These are phyloP conservation scores for Xestia sexstrigata DNA, from an alignment of 2,888 invertebrate species.

Conservation along the genomic window DNA sequence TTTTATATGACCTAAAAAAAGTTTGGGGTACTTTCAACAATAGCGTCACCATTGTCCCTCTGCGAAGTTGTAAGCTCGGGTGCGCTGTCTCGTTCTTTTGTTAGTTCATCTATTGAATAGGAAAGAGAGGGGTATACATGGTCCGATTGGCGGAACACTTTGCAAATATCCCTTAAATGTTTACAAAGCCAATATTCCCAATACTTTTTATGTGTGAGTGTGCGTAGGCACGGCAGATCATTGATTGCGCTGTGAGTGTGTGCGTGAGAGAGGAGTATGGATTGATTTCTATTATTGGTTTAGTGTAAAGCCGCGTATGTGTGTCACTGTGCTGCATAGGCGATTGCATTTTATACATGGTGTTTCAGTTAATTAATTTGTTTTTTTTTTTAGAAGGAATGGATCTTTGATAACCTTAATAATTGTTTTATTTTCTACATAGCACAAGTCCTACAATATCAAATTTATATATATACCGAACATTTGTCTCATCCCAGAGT, in stretches of 20 bases:
- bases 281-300: conserved; percentile 91
- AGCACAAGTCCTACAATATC: not conserved
- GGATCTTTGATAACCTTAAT: not conserved
- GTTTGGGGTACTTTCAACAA: conserved; percentile 90
- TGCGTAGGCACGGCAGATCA: conserved; percentile 75
- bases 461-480: not conserved
- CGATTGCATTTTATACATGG: conserved; percentile 79
- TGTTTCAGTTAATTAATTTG: conserved; percentile 50
- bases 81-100: conserved; percentile 77
- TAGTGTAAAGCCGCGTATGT: conserved; percentile 90
- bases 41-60: conserved; percentile 89
- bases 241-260: conserved; percentile 81
- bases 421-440: not conserved
- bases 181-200: conserved; percentile 89
- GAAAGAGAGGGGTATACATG: conserved; percentile 78
- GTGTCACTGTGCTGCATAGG: conserved; percentile 88
- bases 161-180: conserved; percentile 89
- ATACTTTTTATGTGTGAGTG: conserved; percentile 81
- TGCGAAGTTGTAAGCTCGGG: conserved; percentile 85
- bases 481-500: not conserved
- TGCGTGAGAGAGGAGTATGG: conserved; percentile 87
- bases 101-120: conserved; percentile 60
- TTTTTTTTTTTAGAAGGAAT: not conserved
- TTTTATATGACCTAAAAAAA: conserved; percentile 91
- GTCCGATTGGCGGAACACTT: conserved; percentile 82